phyloP scores from a whole-genome alignment of 2,797 vertebrate genomes.

The Malurus leucopterus region DNA sequence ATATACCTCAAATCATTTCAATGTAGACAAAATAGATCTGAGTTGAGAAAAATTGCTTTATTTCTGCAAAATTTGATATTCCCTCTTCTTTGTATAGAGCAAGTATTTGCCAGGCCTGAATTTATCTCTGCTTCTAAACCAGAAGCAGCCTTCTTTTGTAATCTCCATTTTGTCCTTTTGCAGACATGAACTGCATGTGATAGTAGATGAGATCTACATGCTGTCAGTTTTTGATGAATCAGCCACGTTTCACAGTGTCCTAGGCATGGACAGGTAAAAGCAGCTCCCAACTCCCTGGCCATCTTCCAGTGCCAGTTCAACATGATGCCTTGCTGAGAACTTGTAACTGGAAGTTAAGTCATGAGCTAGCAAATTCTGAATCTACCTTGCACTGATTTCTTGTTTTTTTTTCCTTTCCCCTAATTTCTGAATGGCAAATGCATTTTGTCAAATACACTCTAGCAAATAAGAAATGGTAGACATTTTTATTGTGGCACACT shows the following conservation, averaged over 20 bases:
- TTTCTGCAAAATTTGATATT: background rate
- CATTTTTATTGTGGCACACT: background rate
- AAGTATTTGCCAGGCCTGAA: background rate
- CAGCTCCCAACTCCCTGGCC: slow-evolving; percentile 27
- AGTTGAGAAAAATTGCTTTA: background rate
- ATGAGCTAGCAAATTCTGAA: background rate
- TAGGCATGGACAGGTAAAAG: slow-evolving; percentile 85
- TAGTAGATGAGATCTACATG: slow-evolving; percentile 96
- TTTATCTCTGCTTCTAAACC: background rate
- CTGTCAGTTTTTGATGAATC: slow-evolving; percentile 89
- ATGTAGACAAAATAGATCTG: background rate
- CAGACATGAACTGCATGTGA: slow-evolving; percentile 88
- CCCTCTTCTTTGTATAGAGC: background rate
- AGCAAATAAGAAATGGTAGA: background rate
- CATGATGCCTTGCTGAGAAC: slow-evolving; percentile 24
- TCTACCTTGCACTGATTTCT: background rate
- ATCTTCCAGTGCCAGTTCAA: slow-evolving; percentile 11
- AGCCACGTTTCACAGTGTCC: slow-evolving; percentile 83
- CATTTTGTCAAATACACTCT: background rate
- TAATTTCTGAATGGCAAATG: background rate
- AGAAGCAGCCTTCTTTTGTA: background rate
- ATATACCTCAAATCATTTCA: background rate
- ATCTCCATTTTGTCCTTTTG: slow-evolving; percentile 9
- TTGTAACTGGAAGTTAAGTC: slow-evolving; percentile 50
- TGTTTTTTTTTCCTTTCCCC: background rate